These are phyloP conservation scores for Callionymus lyra DNA, from an alignment of 2,113 vertebrate species.

Conservation along the genomic window DNA sequence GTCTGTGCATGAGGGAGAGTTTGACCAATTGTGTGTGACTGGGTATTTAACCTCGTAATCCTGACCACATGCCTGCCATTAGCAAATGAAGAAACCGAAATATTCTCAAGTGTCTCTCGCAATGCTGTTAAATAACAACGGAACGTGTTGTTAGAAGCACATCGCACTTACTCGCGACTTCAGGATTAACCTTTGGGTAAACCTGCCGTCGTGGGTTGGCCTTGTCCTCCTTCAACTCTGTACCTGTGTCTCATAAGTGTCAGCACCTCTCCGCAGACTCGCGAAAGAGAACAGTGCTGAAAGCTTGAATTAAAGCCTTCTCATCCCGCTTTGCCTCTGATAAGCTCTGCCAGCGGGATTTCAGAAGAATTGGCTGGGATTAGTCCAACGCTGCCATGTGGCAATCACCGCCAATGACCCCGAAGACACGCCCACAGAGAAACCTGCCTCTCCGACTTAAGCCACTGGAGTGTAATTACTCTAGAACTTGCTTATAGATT, in stretches of 20 bases:
- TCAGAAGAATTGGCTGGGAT: slow-evolving; percentile 31
- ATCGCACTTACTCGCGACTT: no score
- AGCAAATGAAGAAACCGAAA: slow-evolving; percentile 5
- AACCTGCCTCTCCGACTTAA: neutral
- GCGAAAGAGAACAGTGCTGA: slow-evolving; percentile 10
- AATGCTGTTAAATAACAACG: no score
- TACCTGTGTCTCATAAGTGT: no score
- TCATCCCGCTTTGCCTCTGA: slow-evolving; percentile 34
- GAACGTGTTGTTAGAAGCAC: no score
- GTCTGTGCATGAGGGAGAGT: slow-evolving; percentile 5
- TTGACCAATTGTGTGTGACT: neutral
- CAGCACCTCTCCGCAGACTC: slow-evolving; percentile 1
- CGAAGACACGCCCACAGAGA: slow-evolving; percentile 21
- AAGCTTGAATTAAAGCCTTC: slow-evolving; percentile 29
- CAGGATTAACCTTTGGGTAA: no score
- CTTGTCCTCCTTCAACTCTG: no score
- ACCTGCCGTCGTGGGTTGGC: no score
- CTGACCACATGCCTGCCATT: slow-evolving; percentile 3
- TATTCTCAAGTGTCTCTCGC: neutral
- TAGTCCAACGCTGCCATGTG: slow-evolving; percentile 26
- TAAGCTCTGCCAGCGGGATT: slow-evolving; percentile 35
- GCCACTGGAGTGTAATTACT: neutral
- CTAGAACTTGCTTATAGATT: no score
- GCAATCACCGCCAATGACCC: slow-evolving; percentile 20
- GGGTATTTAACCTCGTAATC: slow-evolving; percentile 29